Conservation (phyloP, 2,888 invertebrate genomes). For the Drosophila atripex region DNA sequence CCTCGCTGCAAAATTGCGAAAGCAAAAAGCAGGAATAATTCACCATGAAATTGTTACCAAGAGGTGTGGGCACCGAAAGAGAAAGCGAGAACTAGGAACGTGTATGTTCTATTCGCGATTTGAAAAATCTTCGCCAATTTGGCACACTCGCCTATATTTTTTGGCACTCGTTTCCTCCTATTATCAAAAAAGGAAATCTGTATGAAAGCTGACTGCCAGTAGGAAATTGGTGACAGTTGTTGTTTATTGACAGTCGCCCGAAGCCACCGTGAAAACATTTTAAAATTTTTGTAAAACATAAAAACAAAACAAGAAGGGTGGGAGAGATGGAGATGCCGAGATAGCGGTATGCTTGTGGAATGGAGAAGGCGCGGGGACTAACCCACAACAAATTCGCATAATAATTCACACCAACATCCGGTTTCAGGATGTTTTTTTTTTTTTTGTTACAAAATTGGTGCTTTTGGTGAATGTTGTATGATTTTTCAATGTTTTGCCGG, state of each 20-base stretch:
- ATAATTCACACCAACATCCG: constrained; percentile 76
- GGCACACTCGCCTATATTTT: constrained; percentile 73
- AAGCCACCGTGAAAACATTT: constrained; percentile 83
- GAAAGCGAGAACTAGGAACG: constrained; percentile 7
- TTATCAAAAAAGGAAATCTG: constrained; percentile 4
- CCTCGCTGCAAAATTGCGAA: constrained; percentile 41
- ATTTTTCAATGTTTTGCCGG: constrained; percentile 49
- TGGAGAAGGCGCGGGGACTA: neutral
- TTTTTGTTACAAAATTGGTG: constrained; percentile 5
- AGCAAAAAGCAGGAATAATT: constrained; percentile 77
- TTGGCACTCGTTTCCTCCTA: constrained; percentile 25
- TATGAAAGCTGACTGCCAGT: constrained; percentile 2
- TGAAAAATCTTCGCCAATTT: constrained; percentile 82
- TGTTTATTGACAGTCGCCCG: constrained; percentile 80
- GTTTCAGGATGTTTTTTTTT: constrained; percentile 34
- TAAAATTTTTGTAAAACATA: constrained; percentile 81
- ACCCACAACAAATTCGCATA: constrained; percentile 66
- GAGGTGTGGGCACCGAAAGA: constrained; percentile 11
- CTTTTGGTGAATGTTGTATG: constrained; percentile 55
- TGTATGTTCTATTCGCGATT: constrained; percentile 62
- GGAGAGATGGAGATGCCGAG: neutral
- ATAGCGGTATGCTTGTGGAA: constrained; percentile 1
- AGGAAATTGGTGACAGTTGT: constrained; percentile 81
- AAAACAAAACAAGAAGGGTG: constrained; percentile 56
- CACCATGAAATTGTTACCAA: constrained; percentile 79